phyloP scores from a whole-genome alignment of 2,888 invertebrate genomes.

The Agriopis marginaria region DNA sequence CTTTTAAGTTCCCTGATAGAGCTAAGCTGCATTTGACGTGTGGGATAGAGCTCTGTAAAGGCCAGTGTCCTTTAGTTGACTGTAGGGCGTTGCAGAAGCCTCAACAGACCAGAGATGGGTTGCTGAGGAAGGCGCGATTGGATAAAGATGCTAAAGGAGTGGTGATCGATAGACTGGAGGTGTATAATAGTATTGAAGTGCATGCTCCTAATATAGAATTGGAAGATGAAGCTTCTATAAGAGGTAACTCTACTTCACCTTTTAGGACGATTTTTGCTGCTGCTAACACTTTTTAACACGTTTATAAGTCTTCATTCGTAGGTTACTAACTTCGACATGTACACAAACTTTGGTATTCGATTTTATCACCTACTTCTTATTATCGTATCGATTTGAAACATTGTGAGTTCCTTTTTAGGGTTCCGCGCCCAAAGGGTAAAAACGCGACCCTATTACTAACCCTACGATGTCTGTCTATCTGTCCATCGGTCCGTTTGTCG shows the following conservation, averaged over 20 bases:
- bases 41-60: constrained; percentile 91
- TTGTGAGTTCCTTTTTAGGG: too few relatives aligned
- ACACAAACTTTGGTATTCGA: too few relatives aligned
- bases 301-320: too few relatives aligned
- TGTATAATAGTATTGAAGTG: constrained; percentile 93
- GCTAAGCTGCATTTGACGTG: constrained; percentile 92
- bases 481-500: too few relatives aligned
- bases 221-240: constrained; percentile 86
- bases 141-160: constrained; percentile 85
- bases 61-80: constrained; percentile 88
- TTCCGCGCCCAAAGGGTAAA: too few relatives aligned
- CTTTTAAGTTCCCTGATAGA: constrained; percentile 93
- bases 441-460: too few relatives aligned
- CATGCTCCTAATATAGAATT: constrained; percentile 92
- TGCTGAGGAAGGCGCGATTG: constrained; percentile 77
- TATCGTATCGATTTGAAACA: too few relatives aligned
- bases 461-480: too few relatives aligned
- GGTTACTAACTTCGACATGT: too few relatives aligned
- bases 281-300: too few relatives aligned
- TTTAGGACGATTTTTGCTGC: background rate
- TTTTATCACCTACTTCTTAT: too few relatives aligned
- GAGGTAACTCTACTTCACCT: constrained; percentile 63
- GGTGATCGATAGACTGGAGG: constrained; percentile 89
- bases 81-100: constrained; percentile 77
- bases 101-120: constrained; percentile 78